phyloP scores from a whole-genome alignment of 2,797 vertebrate species.

The Propithecus perrieri region DNA sequence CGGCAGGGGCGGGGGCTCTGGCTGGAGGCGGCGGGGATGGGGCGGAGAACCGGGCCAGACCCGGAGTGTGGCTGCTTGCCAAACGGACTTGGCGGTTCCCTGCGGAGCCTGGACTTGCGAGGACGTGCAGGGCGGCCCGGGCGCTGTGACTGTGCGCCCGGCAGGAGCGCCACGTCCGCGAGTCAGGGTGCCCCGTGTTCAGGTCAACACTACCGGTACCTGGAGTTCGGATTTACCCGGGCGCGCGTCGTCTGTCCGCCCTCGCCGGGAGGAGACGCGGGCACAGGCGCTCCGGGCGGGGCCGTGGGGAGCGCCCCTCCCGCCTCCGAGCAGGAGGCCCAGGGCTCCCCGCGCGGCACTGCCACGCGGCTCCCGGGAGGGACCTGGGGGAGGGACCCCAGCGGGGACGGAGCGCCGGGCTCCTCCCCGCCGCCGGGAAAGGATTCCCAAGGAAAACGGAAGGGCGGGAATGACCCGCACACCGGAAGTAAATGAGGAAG shows the following conservation, averaged over 20 bases:
- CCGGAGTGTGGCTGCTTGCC: no score
- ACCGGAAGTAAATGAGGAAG: accelerated
- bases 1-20: background rate
- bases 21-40: background rate
- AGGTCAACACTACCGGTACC: accelerated
- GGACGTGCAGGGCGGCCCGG: background rate
- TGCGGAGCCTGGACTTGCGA: no score
- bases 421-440: no score
- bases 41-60: background rate
- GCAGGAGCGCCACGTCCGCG: background rate
- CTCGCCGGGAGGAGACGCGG: accelerated
- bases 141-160: background rate
- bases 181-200: accelerated
- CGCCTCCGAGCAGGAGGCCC: background rate
- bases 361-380: background rate
- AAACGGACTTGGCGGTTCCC: background rate
- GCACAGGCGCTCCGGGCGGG: background rate
- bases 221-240: no score
- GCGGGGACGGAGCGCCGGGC: background rate
- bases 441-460: background rate
- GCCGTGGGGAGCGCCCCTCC: no score
- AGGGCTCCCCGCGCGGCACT: no score
- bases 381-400: background rate
- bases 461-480: accelerated
- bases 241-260: accelerated